Evolutionary conservation across 92 coral and sea anemone species (phyloP).

Genomic region (Heteractis magnifica): DNA sequence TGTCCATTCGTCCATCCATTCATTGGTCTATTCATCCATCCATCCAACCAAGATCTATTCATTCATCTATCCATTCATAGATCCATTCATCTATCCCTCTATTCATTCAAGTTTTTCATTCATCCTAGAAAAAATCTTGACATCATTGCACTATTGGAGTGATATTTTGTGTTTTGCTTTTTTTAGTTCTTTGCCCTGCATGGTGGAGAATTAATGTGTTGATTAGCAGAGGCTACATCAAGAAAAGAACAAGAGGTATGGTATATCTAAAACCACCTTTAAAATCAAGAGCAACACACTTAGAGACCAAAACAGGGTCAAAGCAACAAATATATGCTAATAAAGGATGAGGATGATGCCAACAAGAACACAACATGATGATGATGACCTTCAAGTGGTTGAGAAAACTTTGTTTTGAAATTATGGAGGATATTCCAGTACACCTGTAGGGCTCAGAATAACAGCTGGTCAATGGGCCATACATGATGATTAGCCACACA

Average conservation of each 20-base stretch:
- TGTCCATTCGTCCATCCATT: too few relatives aligned
- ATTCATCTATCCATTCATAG: background rate
- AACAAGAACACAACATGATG: background rate
- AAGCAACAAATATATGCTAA: background rate
- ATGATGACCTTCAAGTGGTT: too few relatives aligned
- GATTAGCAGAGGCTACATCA: slow-evolving; percentile 55
- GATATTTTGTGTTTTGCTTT: background rate
- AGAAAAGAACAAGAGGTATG: slow-evolving; percentile 63
- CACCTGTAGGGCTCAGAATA: too few relatives aligned
- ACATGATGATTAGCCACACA: too few relatives aligned
- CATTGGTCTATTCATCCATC: background rate
- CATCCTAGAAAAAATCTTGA: background rate
- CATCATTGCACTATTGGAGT: background rate
- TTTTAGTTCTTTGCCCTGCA: slow-evolving; percentile 60
- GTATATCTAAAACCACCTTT: background rate
- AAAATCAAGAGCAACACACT: background rate
- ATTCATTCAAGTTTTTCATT: background rate
- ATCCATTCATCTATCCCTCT: too few relatives aligned
- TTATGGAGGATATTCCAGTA: too few relatives aligned
- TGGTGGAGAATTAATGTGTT: slow-evolving; percentile 73
- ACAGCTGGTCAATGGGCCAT: too few relatives aligned
- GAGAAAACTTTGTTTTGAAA: too few relatives aligned
- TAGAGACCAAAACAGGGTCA: background rate
- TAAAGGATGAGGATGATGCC: background rate
- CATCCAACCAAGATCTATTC: too few relatives aligned